Conservation (phyloP, 2,888 invertebrate genomes). For the Leptogaster cylindrica region DNA sequence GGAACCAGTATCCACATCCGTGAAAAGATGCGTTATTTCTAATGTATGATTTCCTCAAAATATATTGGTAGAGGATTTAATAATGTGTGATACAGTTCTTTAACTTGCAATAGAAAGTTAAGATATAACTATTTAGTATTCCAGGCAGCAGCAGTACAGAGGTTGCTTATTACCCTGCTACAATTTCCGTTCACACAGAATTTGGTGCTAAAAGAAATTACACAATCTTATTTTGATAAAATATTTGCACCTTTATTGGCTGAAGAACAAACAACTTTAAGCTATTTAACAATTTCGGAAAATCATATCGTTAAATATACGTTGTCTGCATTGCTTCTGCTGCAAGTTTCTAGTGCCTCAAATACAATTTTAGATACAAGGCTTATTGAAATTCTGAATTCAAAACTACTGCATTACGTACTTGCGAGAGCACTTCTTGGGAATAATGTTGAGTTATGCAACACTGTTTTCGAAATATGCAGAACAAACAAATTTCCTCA, state of each 20-base stretch:
- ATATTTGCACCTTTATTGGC: conserved; percentile 54
- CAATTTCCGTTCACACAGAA: conserved; percentile 57
- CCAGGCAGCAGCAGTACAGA: conserved; percentile 54
- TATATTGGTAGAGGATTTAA: no score
- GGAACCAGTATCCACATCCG: no score
- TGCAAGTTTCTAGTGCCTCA: conserved; percentile 57
- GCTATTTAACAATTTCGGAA: conserved; percentile 44
- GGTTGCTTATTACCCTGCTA: conserved; percentile 54
- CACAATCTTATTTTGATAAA: conserved; percentile 60
- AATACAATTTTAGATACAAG: conserved; percentile 60
- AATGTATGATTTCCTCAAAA: no score
- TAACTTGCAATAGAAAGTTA: no score
- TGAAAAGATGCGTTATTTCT: no score
- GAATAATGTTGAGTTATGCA: conserved; percentile 54
- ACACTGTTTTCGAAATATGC: conserved; percentile 58
- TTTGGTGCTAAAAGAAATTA: conserved; percentile 56
- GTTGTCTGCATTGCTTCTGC: conserved; percentile 55
- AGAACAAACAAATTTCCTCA: conserved; percentile 58
- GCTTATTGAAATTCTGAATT: conserved; percentile 55
- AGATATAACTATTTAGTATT: no score
- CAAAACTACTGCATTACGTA: conserved; percentile 56
- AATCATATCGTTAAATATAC: conserved; percentile 56
- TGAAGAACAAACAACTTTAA: conserved; percentile 52
- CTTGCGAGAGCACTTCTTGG: conserved; percentile 57
- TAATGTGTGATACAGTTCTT: no score